Conservation (phyloP, 2,888 invertebrate species). For the Eupithecia abbreviata region DNA sequence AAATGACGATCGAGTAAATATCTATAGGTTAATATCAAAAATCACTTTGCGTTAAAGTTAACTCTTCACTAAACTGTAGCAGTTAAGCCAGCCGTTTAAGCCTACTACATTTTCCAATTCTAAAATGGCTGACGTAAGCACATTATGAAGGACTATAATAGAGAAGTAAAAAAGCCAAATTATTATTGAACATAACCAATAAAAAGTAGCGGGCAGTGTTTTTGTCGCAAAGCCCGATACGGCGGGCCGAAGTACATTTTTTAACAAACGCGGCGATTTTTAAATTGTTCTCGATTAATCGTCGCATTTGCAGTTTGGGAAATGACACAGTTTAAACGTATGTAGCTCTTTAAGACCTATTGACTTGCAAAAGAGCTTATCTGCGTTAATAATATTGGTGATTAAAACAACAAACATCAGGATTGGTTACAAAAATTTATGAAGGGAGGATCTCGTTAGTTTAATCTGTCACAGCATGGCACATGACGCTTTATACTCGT, state of each 20-base stretch:
- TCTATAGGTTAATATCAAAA: no score
- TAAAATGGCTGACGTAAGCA: not conserved
- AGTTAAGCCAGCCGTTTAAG: no score
- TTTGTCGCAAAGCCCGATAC: constrained; percentile 8
- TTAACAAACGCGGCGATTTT: constrained; percentile 18
- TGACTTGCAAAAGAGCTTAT: not conserved
- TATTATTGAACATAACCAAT: not conserved
- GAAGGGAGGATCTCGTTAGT: not conserved
- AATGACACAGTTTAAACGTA: not conserved
- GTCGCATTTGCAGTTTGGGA: constrained; percentile 8
- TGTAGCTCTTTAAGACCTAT: not conserved
- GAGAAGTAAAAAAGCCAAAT: not conserved
- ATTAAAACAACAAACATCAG: not conserved
- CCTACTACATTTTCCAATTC: no score
- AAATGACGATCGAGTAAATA: no score
- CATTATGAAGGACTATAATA: not conserved
- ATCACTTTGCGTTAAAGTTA: no score
- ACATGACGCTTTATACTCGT: no score
- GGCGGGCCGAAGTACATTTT: constrained; percentile 8
- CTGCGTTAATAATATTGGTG: not conserved
- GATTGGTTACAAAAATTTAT: not conserved
- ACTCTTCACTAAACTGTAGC: no score
- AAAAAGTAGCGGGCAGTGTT: not conserved
- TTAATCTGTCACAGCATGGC: no score
- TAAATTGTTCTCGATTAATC: constrained; percentile 17